Evolutionary conservation across 2,888 invertebrate genomes (phyloP), one percentile per base, ranked within the genome.

Genomic region (Serripes groenlandicus): DNA sequence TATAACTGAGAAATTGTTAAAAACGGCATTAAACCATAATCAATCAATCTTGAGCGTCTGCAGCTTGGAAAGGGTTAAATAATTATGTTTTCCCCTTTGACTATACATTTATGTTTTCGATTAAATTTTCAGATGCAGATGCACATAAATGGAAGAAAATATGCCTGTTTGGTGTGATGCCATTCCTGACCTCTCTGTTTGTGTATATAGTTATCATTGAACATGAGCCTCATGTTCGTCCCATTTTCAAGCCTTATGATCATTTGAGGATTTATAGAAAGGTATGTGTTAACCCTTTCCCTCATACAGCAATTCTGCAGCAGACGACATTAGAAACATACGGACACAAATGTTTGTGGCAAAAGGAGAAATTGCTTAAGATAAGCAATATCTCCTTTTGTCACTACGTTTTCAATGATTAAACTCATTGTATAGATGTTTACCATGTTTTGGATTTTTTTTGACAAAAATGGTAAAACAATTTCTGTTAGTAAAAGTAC

Each of bases 201-300:
- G n/a, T 79, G 0, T 68, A 71, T 54, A 72, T 62, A 7, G 34
- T 70, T 49, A n/a, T 64, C 15, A 30, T 60, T n/a, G 74, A 75
- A 28, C 71, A 74, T 49, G 82, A 82, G 69, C 74, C 69, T 32
- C 73, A 74, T 28, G 21, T 60, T 15, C 69, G 81, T n/a, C 71
- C 75, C 66, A 74, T 74, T 54, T 85, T 77, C 64, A 35, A 52
- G 26, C 62, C 69, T 42, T 81, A 85, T 68, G 58, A 69, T 11
- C 85, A 85, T 77, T n/a, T 85, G 32, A 28, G 77, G 7, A 81
- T 81, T 9, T 81, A 81, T 60, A 85, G 49, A 15, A 81, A 76
- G 83, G 83, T 81, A 73, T 7, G 34, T 62, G 5, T 49, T 15
- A 21, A 11, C 42, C 42, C 15, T 21, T 49, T 2, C 18, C 21